Base-by-base conservation (phyloP, 2,888 invertebrate genomes). In the Archips xylosteana region DNA sequence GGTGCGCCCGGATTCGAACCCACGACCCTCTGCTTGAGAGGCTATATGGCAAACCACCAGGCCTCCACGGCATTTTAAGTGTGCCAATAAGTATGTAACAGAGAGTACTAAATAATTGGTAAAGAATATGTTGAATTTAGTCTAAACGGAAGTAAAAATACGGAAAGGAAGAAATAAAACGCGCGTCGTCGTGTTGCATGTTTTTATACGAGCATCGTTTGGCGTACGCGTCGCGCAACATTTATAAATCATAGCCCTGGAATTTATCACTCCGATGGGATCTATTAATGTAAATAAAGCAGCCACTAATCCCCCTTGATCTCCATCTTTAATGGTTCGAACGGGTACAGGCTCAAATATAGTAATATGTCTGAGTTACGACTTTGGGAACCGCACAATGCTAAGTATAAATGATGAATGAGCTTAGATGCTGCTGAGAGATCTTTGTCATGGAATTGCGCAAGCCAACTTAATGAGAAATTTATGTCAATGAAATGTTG, bases 271-370 rank as follows among this genome's bases (percentile, higher is more conserved):
- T 57, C 67, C 72, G 10, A 13, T 10, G 72, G 72, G 72, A 59
- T 73, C 57, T 73, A 73, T 73, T 73, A 73, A 68, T 68, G 72
- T 68, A 68, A 68, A 73, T 68, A 73, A 73, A 36, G 54, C 68
- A 32, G 63, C 68, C 42, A 45, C 61, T 69, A 69, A 67, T 67
- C 47, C 62, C 42, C 61, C 54, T 49, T 23, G 45, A 67, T 67
- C 67, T 67, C 67, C 62, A 72, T 60, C 60, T 51, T 74, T 65
- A 74, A 74, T 60, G 60, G 60, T 36, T 60, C 15, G 23, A 65
- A 57, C 42, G 3, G 69, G 42, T 59, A 45, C 8, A 5, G 15
- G 57, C 34, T 32, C 51, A 59, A 68, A 66, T 42, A 42, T 62
- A 51, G 71, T 49, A 69, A 73, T 73, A 64, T 70, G 54, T 70